Conservation (phyloP, 2,888 invertebrate genomes). For the Drosophila mulleri region DNA sequence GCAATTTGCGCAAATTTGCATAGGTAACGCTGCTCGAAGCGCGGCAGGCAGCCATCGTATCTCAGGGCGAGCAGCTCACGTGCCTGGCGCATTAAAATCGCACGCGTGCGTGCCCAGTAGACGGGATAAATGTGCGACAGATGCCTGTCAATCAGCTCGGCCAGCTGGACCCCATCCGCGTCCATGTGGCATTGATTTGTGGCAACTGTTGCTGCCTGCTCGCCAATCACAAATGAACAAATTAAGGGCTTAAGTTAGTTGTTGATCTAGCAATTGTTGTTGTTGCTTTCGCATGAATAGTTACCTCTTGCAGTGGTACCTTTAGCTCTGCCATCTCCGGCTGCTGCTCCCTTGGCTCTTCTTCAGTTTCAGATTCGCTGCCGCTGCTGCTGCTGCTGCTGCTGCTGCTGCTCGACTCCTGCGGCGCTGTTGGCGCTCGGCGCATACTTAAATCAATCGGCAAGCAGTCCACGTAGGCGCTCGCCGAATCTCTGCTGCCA, state of each 20-base stretch:
- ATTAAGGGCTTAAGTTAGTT: conserved; percentile 44
- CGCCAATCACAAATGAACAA: conserved; percentile 29
- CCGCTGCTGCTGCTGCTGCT: too few relatives aligned
- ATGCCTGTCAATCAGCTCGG: conserved; percentile 87
- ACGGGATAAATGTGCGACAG: conserved; percentile 88
- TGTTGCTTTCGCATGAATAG: not conserved
- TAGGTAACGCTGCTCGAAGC: conserved; percentile 88
- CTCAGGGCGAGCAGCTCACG: conserved; percentile 87
- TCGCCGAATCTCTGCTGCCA: conserved; percentile 53
- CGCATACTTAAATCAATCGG: conserved; percentile 63
- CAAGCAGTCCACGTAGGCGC: conserved; percentile 59
- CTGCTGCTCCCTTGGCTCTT: conserved; percentile 8
- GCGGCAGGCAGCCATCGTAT: conserved; percentile 88
- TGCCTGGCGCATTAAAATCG: conserved; percentile 89
- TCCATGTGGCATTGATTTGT: conserved; percentile 5
- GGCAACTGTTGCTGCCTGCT: conserved; percentile 26
- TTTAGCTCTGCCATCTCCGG: not conserved
- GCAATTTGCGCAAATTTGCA: conserved; percentile 87
- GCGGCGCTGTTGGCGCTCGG: conserved; percentile 55
- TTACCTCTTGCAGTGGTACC: conserved; percentile 1
- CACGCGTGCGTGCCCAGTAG: conserved; percentile 86
- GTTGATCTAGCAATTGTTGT: conserved; percentile 26
- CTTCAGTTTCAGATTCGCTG: conserved; percentile 19
- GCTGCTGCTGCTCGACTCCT: conserved; percentile 47
- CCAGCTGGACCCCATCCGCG: conserved; percentile 55